Conservation (phyloP, 2,113 vertebrate genomes). For the Amphiprion ocellaris region DNA sequence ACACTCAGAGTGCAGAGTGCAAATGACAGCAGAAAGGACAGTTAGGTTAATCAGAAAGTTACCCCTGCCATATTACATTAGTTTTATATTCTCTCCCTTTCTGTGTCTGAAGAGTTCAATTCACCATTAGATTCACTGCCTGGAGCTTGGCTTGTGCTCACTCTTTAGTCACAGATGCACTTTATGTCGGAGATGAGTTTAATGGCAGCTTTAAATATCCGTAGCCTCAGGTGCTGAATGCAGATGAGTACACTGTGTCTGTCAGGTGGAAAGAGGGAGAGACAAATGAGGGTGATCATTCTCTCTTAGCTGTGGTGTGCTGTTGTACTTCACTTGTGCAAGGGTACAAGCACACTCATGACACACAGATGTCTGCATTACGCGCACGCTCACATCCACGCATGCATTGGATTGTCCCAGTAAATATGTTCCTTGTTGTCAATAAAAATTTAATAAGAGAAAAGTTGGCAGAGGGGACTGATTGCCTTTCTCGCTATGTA, state of each 20-base stretch:
- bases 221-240: conserved; percentile 78
- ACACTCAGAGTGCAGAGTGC: conserved; percentile 21
- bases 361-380: conserved; percentile 15
- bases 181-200: conserved; percentile 80
- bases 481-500: conserved; percentile 3
- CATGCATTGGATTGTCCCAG: conserved; percentile 26
- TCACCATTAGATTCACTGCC: conserved; percentile 72
- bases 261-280: conserved; percentile 70
- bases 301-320: conserved; percentile 38
- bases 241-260: conserved; percentile 75
- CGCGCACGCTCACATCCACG: neutral
- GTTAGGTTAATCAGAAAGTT: conserved; percentile 69
- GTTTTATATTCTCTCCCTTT: conserved; percentile 61
- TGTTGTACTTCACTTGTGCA: conserved; percentile 29
- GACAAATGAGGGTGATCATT: conserved; percentile 71
- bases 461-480: conserved; percentile 37
- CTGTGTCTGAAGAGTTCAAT: conserved; percentile 65
- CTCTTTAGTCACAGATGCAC: conserved; percentile 82
- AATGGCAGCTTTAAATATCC: conserved; percentile 80
- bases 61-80: conserved; percentile 59
- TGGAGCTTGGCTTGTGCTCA: conserved; percentile 71
- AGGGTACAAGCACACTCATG: conserved; percentile 2
- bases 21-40: conserved; percentile 52
- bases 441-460: conserved; percentile 49
- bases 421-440: conserved; percentile 48